phyloP scores from a whole-genome alignment of 2,888 invertebrate species.

The Limnephilus lunatus region DNA sequence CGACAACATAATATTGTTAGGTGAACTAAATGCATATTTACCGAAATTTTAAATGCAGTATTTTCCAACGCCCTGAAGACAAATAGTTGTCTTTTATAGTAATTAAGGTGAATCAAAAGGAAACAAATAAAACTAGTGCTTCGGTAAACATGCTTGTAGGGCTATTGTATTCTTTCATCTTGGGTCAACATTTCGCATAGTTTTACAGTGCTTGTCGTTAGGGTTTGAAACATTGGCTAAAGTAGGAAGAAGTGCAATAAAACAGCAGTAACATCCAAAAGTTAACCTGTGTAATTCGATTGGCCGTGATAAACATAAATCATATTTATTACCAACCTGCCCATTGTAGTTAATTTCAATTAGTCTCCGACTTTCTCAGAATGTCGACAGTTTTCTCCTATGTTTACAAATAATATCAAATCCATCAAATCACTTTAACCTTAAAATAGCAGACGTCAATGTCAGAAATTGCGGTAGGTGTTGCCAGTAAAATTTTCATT shows the following conservation, averaged over 20 bases:
- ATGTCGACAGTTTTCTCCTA: neutral
- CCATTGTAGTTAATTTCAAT: neutral
- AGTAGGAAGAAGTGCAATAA: neutral
- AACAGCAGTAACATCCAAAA: neutral
- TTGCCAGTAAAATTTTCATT: neutral
- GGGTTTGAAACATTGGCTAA: neutral
- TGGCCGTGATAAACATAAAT: neutral
- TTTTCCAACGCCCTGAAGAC: no score
- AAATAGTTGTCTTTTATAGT: no score
- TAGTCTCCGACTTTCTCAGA: neutral
- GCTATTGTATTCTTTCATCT: neutral
- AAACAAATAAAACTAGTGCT: neutral
- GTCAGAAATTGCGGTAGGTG: neutral
- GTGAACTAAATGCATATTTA: no score
- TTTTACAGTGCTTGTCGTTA: neutral
- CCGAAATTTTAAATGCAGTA: no score
- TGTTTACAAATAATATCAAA: neutral
- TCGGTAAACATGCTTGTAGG: neutral
- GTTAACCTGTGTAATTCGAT: neutral
- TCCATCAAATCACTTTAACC: neutral
- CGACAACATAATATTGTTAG: no score
- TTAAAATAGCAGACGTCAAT: neutral
- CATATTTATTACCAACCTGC: neutral
- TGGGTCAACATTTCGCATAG: neutral
- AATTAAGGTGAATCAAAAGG: no score